Conservation (phyloP, 2,797 vertebrate species). For the Hippoglossus hippoglossus region DNA sequence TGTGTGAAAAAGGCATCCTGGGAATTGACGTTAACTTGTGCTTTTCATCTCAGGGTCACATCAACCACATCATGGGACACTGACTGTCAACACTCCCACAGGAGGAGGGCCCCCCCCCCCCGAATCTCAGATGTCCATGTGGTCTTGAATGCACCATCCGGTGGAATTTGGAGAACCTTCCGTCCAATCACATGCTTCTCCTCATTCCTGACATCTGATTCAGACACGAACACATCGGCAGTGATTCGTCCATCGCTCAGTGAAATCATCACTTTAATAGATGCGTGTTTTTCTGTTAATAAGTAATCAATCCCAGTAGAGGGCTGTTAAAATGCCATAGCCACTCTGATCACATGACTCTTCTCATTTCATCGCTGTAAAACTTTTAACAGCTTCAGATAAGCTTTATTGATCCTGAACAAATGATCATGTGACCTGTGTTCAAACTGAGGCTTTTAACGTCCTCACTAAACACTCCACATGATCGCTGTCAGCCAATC, state of each 20-base stretch:
- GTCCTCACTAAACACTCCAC: not conserved
- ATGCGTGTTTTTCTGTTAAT: not conserved
- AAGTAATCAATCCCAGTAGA: slow-evolving; percentile 21
- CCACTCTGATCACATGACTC: not conserved
- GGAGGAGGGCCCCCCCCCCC: not conserved
- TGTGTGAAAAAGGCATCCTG: not conserved
- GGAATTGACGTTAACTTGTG: not conserved
- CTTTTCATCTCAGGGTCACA: slow-evolving; percentile 65
- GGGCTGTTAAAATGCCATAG: slow-evolving; percentile 15
- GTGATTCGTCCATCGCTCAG: not conserved
- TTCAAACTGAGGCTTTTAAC: no score
- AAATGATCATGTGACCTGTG: no score
- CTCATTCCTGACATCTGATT: not conserved
- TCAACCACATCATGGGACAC: slow-evolving; percentile 69
- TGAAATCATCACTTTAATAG: no score
- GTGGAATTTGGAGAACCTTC: no score
- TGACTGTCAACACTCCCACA: not conserved
- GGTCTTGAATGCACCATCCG: no score
- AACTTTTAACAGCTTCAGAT: not conserved
- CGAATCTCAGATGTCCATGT: no score
- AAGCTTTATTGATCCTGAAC: not conserved
- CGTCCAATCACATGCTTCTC: not conserved
- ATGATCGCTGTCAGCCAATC: not conserved
- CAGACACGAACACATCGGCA: no score
- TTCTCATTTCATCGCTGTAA: not conserved